These are phyloP conservation scores for Tapera naevia DNA, from an alignment of 2,797 vertebrate species.

Conservation along the genomic window DNA sequence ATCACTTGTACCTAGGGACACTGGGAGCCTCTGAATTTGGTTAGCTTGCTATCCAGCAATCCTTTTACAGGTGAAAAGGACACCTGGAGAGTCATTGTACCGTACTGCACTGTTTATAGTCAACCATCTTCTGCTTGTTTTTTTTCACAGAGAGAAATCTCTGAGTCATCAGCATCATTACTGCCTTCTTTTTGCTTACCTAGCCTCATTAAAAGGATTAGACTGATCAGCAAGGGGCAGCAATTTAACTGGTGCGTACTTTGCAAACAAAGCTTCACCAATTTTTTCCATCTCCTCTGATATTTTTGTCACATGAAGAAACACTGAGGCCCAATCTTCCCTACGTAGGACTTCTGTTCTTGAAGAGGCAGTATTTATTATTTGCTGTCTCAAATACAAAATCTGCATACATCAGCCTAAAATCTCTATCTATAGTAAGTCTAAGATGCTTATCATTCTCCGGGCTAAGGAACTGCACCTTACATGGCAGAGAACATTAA, in stretches of 20 bases:
- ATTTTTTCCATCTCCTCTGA: constrained; percentile 18
- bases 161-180: constrained; percentile 49
- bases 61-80: neutral
- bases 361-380: neutral
- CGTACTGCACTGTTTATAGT: neutral
- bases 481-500: neutral
- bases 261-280: constrained; percentile 29
- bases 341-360: neutral
- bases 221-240: constrained; percentile 29
- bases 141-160: constrained; percentile 8
- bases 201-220: constrained; percentile 56
- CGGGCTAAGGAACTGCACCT: neutral
- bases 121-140: neutral
- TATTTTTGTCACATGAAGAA: neutral
- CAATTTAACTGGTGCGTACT: constrained; percentile 2
- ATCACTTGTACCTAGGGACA: neutral
- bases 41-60: neutral
- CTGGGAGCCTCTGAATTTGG: neutral
- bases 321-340: neutral
- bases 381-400: neutral
- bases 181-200: constrained; percentile 50
- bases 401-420: neutral
- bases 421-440: neutral
- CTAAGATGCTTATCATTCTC: neutral
- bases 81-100: neutral